Conservation (phyloP, 2,797 vertebrate genomes). For the Manis javanica region DNA sequence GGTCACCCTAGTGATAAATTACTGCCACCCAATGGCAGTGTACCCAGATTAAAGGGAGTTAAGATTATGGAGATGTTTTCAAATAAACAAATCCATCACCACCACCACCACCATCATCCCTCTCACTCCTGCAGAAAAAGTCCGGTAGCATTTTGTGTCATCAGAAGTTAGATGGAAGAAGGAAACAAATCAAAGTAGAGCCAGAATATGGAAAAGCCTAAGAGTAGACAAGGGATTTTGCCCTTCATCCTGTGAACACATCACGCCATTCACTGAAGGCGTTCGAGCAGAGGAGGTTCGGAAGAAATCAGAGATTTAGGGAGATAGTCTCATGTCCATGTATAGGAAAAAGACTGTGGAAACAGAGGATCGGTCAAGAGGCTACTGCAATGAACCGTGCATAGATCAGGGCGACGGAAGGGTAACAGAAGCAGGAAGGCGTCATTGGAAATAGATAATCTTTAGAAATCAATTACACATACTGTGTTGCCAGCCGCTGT, state of each 20-base stretch:
- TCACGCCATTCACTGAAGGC: no score
- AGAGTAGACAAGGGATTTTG: no score
- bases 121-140: not conserved
- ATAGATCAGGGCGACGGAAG: not conserved
- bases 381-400: not conserved
- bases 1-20: not conserved
- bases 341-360: not conserved
- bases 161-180: not conserved
- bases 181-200: no score
- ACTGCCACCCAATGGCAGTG: constrained; percentile 58
- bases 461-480: not conserved
- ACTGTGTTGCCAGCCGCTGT: not conserved
- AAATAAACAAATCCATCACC: not conserved
- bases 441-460: not conserved
- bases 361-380: not conserved
- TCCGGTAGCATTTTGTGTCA: not conserved
- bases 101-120: no score
- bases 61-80: not conserved
- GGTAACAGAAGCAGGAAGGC: not conserved
- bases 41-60: constrained; percentile 53
- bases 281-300: not conserved
- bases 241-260: not conserved
- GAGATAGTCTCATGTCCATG: not conserved
- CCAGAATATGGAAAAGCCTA: not conserved
- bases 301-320: not conserved